Conservation (phyloP, 1,140 invertebrate species). For the Spodoptera frugiperda region DNA sequence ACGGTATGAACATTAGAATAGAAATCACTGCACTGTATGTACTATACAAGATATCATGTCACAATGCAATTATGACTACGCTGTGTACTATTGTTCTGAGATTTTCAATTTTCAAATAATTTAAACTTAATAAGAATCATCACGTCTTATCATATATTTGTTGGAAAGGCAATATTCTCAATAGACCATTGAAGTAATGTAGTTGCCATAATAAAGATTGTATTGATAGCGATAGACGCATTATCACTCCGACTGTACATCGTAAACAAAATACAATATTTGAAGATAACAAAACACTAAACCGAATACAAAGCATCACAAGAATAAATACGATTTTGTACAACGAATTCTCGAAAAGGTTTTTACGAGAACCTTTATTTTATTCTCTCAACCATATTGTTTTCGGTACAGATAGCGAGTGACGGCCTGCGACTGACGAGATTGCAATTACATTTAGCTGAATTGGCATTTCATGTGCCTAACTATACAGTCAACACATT, state of each 20-base stretch:
- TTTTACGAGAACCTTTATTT: constrained; percentile 20
- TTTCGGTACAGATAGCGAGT: constrained; percentile 29
- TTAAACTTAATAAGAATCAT: neutral
- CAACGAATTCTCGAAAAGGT: constrained; percentile 6
- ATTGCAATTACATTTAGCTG: constrained; percentile 33
- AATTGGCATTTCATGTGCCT: constrained; percentile 25
- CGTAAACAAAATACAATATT: neutral
- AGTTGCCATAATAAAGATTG: too few species aligned
- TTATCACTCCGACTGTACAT: neutral
- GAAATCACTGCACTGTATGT: too few species aligned
- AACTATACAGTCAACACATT: constrained; percentile 13
- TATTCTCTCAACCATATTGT: constrained; percentile 26
- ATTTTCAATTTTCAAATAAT: too few species aligned
- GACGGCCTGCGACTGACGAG: constrained; percentile 28
- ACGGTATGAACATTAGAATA: neutral
- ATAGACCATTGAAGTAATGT: too few species aligned
- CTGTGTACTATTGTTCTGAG: too few species aligned
- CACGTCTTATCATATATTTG: too few species aligned
- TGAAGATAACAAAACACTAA: neutral
- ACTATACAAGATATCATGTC: too few species aligned
- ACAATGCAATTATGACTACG: neutral
- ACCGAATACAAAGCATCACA: constrained; percentile 8
- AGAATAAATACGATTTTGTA: constrained; percentile 16
- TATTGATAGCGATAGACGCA: neutral
- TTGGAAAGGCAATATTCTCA: too few species aligned